Evolutionary conservation across 2,113 vertebrate genomes (phyloP).

Genomic region (Lepus timidus): DNA sequence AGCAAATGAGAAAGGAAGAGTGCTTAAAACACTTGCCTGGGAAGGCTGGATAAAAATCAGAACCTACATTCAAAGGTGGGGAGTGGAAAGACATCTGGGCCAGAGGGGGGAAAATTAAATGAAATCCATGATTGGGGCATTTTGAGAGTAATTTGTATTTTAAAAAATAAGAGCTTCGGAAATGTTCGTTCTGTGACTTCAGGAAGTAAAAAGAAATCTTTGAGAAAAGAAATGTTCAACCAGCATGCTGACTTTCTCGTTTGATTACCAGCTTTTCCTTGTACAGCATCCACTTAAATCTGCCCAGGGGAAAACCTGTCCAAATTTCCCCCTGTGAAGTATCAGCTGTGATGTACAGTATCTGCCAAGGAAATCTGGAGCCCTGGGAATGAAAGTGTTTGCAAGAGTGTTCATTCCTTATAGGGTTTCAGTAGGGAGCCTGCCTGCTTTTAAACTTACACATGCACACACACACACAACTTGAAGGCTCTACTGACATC

Average conservation of each 20-base stretch:
- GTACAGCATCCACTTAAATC: neutral
- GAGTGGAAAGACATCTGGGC: neutral
- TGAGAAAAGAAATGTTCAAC: neutral
- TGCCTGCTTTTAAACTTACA: neutral
- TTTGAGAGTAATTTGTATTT: slow-evolving; percentile 41
- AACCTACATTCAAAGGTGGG: neutral
- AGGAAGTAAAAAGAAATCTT: slow-evolving; percentile 49
- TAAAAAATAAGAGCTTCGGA: slow-evolving; percentile 49
- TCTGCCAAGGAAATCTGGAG: neutral
- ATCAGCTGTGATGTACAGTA: neutral
- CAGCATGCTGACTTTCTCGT: neutral
- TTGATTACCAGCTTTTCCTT: slow-evolving; percentile 14
- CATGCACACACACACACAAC: neutral
- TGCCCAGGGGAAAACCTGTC: neutral
- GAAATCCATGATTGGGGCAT: neutral
- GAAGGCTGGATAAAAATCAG: neutral
- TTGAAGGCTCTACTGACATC: neutral
- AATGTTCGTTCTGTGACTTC: slow-evolving; percentile 22
- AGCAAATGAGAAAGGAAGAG: neutral
- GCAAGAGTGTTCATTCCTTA: slow-evolving; percentile 3
- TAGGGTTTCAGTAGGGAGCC: neutral
- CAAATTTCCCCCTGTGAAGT: neutral
- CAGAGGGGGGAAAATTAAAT: neutral
- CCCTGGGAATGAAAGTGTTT: neutral
- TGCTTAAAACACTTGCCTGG: neutral